Evolutionary conservation across 1,140 invertebrate genomes (phyloP), one percentile per base, ranked within the genome.

Genomic region (Ceratina australensis): DNA sequence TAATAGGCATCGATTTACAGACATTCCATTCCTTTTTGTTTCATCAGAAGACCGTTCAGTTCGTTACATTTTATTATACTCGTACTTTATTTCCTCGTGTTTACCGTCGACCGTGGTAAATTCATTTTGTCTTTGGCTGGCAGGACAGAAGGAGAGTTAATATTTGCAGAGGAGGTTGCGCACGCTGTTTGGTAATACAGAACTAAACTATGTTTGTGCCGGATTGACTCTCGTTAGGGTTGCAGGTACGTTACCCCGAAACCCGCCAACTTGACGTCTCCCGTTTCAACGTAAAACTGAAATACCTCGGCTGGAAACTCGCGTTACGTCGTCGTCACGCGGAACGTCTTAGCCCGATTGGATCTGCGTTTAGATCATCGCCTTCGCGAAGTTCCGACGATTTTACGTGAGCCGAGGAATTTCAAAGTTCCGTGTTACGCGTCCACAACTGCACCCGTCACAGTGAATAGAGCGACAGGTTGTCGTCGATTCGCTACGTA

Each of bases 171-270:
- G 54, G 5, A 33, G 28, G 28, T 42, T 42, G 61, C 15, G 28
- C 28, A 64, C 20, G 20, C 28, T 42, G 28, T 22, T 64, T 28
- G n/a, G n/a, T 20, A 64, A 18, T 47, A 42, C 13, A 2, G 12
- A 64, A 42, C n/a, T 64, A 42, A 42, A 22, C 28, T 64, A 20
- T 64, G 54, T 57, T 57, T 57, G 61, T 42, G 28, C 12, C 42
- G n/a, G 61, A 64, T 64, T 64, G 61, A 64, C 61, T 64, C 12
- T 64, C 61, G 28, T 64, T 42, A 42, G 28, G 5, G 28, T 33
- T 2, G 5, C 28, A 5, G n/a, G n/a, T 64, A 64, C 61, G 13
- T 20, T 64, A 18, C 13, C n/a, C 12, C 20, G 61, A 42, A 64
- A 64, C 28, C 12, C 33, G 13, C n/a, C 61, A 64, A 64, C 61